Conservation (phyloP, 2,113 vertebrate species). For the Corydoras sp. region DNA sequence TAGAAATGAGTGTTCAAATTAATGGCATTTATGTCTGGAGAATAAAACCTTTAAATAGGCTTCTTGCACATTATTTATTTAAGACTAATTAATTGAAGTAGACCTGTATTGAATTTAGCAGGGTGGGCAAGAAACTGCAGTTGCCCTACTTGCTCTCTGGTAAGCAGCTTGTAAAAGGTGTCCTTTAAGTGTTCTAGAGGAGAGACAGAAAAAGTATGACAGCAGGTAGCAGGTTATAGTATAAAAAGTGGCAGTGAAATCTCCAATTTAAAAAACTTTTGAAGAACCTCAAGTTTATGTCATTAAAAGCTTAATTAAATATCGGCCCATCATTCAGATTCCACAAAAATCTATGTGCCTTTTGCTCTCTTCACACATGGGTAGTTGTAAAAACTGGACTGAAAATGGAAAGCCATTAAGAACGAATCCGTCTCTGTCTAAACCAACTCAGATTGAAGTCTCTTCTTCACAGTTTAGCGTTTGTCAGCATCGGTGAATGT, state of each 20-base stretch:
- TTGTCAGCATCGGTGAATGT: slow-evolving; percentile 21
- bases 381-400: not conserved
- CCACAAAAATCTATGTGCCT: not conserved
- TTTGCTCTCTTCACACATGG: not conserved
- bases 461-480: slow-evolving; percentile 12
- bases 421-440: slow-evolving; percentile 9
- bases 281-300: not conserved
- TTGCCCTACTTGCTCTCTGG: slow-evolving; percentile 27
- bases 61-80: slow-evolving; percentile 69
- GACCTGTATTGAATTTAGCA: slow-evolving; percentile 65
- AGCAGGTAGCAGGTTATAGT: not conserved
- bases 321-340: too few species aligned
- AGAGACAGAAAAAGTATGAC: slow-evolving; percentile 20
- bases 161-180: slow-evolving; percentile 35
- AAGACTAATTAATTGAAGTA: slow-evolving; percentile 68
- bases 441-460: not conserved
- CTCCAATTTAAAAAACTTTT: not conserved
- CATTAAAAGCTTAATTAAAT: too few species aligned
- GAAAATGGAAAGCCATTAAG: slow-evolving; percentile 18
- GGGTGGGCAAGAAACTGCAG: slow-evolving; percentile 31
- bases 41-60: slow-evolving; percentile 66
- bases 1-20: slow-evolving; percentile 60
- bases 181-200: slow-evolving; percentile 23
- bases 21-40: slow-evolving; percentile 66
- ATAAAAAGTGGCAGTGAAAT: not conserved